Evolutionary conservation across 2,888 invertebrate genomes (phyloP).

Genomic region (Hirtodrosophila confusa): DNA sequence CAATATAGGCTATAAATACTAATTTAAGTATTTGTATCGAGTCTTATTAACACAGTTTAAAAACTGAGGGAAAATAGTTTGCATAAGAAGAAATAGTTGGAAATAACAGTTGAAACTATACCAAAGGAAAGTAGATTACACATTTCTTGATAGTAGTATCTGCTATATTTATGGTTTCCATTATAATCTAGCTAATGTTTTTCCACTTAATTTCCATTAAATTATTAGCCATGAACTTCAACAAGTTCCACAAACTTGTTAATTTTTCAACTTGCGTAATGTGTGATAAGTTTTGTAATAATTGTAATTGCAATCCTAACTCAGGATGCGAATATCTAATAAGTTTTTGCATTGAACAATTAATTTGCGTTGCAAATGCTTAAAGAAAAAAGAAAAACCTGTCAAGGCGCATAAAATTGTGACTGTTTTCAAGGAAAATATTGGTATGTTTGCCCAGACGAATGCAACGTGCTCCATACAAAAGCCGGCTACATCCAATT

Average conservation of each 20-base stretch:
- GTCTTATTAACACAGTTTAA: too few species aligned
- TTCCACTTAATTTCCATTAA: too few species aligned
- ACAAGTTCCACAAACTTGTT: not conserved
- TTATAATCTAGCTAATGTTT: too few species aligned
- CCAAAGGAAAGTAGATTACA: too few species aligned
- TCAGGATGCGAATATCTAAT: slow-evolving; percentile 1
- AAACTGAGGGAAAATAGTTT: too few species aligned
- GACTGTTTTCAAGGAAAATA: slow-evolving; percentile 46
- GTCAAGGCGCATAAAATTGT: slow-evolving; percentile 21
- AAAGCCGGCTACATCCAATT: slow-evolving; percentile 36
- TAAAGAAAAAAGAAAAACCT: slow-evolving; percentile 7
- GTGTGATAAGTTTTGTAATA: slow-evolving; percentile 7
- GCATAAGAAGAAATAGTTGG: too few species aligned
- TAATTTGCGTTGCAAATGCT: slow-evolving; percentile 42
- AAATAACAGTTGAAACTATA: too few species aligned
- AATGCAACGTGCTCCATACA: slow-evolving; percentile 27
- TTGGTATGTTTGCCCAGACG: slow-evolving; percentile 13
- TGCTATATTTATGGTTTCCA: too few species aligned
- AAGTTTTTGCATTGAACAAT: slow-evolving; percentile 28
- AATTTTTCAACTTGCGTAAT: slow-evolving; percentile 3
- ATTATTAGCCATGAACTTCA: too few species aligned
- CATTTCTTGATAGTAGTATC: too few species aligned
- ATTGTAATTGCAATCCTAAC: not conserved
- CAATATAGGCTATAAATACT: too few species aligned
- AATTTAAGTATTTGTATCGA: too few species aligned